These are phyloP conservation scores for Caenorhabditis doughertyi DNA, from an alignment of 2,888 invertebrate species.

Conservation along the genomic window DNA sequence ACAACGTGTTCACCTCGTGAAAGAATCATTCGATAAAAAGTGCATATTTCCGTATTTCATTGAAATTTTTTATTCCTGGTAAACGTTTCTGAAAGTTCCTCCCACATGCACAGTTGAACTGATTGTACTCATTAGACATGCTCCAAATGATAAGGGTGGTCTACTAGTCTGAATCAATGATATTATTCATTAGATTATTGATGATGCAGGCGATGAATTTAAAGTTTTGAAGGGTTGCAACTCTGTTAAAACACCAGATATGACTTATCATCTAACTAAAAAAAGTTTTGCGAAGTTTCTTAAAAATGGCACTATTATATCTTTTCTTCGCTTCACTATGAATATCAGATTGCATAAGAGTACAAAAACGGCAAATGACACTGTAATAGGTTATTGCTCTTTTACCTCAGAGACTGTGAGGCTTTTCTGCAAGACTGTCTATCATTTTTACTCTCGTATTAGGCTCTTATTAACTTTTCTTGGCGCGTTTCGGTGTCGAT, in stretches of 20 bases:
- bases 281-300: no score
- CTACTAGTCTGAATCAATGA: no score
- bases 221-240: no score
- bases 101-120: no score
- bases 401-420: background rate
- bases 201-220: no score
- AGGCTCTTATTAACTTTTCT: constrained; percentile 24
- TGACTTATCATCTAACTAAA: no score
- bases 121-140: background rate
- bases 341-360: background rate
- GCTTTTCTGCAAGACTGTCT: background rate
- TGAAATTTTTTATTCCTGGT: background rate
- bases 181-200: no score
- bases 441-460: constrained; percentile 21
- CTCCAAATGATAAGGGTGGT: no score
- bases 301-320: background rate
- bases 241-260: no score
- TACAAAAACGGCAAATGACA: background rate
- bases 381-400: background rate
- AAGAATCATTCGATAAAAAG: background rate
- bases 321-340: background rate
- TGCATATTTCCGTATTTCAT: background rate
- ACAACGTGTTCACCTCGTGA: background rate
- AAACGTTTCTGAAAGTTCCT: background rate
- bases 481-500: constrained; percentile 5